These are phyloP conservation scores for Wasmannia auropunctata DNA, from an alignment of 1,140 invertebrate species.

Conservation along the genomic window DNA sequence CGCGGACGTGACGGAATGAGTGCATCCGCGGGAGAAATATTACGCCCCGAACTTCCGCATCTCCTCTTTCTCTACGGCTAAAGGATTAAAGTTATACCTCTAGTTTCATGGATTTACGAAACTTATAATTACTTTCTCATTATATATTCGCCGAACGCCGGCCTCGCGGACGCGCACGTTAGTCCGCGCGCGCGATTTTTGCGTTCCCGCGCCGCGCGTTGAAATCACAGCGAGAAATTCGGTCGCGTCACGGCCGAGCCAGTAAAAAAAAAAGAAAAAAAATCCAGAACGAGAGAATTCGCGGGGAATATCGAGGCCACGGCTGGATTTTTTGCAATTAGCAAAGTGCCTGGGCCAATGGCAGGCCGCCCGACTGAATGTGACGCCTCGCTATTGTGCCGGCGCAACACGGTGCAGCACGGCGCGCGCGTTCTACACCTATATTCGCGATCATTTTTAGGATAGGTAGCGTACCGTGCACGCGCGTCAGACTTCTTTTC, in stretches of 20 bases:
- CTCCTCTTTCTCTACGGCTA: neutral
- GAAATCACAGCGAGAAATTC: neutral
- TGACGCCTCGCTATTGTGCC: conserved; percentile 46
- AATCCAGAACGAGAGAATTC: neutral
- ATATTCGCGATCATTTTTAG: conserved; percentile 66
- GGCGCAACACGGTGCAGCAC: neutral
- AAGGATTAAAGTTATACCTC: conserved; percentile 18
- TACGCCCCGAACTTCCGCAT: neutral
- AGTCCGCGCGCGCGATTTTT: neutral
- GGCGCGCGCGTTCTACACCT: conserved; percentile 36
- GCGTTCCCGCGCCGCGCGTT: neutral
- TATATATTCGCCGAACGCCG: neutral
- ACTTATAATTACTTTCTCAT: conserved; percentile 31
- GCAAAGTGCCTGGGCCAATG: conserved; percentile 74
- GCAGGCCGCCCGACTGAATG: conserved; percentile 66
- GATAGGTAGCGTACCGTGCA: neutral
- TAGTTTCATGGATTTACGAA: conserved; percentile 16
- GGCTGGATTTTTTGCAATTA: conserved; percentile 76
- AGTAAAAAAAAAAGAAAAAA: no score
- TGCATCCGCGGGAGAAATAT: conserved; percentile 50
- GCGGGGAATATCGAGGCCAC: conserved; percentile 53
- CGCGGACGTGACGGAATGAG: conserved; percentile 53
- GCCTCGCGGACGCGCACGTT: neutral
- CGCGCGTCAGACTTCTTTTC: neutral
- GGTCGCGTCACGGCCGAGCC: no score